Evolutionary conservation across 2,113 vertebrate species (phyloP).

Genomic region (Sinocyclocheilus rhinocerous): DNA sequence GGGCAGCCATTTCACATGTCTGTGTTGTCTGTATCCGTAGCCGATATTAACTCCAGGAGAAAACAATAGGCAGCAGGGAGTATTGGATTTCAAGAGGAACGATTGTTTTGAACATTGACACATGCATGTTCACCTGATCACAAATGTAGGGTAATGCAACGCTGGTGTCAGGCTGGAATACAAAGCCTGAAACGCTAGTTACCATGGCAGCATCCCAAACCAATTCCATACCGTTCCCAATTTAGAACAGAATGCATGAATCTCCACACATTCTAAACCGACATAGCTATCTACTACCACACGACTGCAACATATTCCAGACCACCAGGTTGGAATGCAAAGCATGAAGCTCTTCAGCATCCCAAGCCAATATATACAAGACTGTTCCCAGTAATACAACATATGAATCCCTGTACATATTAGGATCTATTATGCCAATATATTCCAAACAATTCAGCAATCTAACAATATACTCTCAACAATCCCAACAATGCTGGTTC

Average conservation of each 20-base stretch:
- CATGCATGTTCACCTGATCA: constrained; percentile 1
- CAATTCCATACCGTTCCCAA: background rate
- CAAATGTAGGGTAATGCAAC: background rate
- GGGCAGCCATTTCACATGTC: constrained; percentile 1
- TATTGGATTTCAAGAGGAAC: background rate
- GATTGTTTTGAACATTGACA: background rate
- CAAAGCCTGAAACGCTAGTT: background rate
- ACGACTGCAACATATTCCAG: background rate
- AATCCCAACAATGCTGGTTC: background rate
- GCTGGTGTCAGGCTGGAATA: background rate
- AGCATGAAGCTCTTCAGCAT: background rate
- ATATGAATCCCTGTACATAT: background rate
- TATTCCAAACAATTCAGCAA: background rate
- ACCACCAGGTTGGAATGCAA: background rate
- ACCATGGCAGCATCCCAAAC: background rate
- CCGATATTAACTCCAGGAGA: background rate
- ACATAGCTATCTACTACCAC: background rate
- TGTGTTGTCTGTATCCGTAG: background rate
- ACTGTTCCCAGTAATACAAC: background rate
- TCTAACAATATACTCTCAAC: background rate
- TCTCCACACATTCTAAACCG: background rate
- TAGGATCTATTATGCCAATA: background rate
- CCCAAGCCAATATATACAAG: background rate
- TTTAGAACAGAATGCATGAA: constrained; percentile 11
- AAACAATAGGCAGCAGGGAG: background rate